Conservation (phyloP, 2,113 vertebrate species). For the Gavia stellata region DNA sequence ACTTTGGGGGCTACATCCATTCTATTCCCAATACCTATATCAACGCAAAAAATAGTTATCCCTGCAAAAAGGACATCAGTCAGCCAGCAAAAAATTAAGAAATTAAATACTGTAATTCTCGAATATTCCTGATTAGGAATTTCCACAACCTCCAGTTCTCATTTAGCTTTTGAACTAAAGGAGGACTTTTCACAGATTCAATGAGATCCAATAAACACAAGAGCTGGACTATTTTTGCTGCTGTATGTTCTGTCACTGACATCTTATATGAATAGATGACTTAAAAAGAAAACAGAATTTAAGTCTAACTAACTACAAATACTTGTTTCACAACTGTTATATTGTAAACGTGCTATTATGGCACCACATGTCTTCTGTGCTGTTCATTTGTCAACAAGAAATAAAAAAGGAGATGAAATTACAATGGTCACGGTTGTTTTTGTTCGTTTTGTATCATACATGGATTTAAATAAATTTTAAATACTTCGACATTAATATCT, state of each 20-base stretch:
- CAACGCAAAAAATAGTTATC: neutral
- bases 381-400: slow-evolving; percentile 1
- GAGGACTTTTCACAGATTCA: neutral
- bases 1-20: neutral
- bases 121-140: neutral
- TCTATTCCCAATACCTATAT: neutral
- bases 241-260: slow-evolving; percentile 39
- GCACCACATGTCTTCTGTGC: neutral
- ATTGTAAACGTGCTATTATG: neutral
- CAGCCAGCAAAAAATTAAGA: neutral
- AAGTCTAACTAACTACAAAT: slow-evolving; percentile 30
- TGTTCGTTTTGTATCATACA: neutral
- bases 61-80: neutral
- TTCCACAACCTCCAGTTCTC: neutral
- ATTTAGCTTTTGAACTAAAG: slow-evolving; percentile 18
- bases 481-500: neutral
- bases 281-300: slow-evolving; percentile 9
- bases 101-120: neutral
- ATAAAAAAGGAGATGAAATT: slow-evolving; percentile 7
- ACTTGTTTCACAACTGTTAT: neutral
- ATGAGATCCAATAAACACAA: slow-evolving; percentile 64
- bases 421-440: neutral
- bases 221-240: slow-evolving; percentile 69
- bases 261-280: neutral
- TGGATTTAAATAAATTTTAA: neutral